Evolutionary conservation across 2,113 vertebrate species (phyloP), one percentile per base, ranked within the genome.

Genomic region (Podarcis muralis): DNA sequence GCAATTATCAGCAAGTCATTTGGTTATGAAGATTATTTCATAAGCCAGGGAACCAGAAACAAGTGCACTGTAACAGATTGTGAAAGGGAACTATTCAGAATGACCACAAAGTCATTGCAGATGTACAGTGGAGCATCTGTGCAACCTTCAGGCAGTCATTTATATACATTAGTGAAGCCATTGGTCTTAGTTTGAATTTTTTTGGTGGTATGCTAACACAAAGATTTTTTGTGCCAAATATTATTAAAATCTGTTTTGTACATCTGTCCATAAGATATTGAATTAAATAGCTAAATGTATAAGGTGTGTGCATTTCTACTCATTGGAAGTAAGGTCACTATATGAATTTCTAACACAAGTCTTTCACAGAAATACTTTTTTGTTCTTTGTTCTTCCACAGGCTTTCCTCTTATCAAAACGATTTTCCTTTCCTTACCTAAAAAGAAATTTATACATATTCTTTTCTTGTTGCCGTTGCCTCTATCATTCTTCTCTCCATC

Each of bases 51-150:
- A 93, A 81, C 82, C 90, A 90, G 74, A 87, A 90, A 78, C 90
- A 93, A 81, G 84, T 93, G 92, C 92, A 92, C 82, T 69, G 5
- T 90, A 92, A 92, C 93, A 95, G 87, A 93, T 57, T 94, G 92
- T 75, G 32, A 88, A 92, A 91, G 86, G 23, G 23, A 83, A 48
- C 86, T 86, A 91, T 94, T 91, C 62, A 85, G 92, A 93, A 94
- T 93, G 93, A 94, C 91, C 92, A 74, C 59, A 68, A 83, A 81
- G 79, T 84, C 85, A 89, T 40, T 88, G 81, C 89, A 91, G 92
- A 92, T 93, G 79, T 88, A 90, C 11, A 81, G 43, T 40, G 18
- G 65, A 92, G 86, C 92, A 91, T 93, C 88, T 95, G 93, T 90
- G 89, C 90, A 94, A 89, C 66, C 89, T 93, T 89, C 69, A 87